Base-by-base conservation (phyloP, 2,888 invertebrate species). In the Epinotia bilunana region DNA sequence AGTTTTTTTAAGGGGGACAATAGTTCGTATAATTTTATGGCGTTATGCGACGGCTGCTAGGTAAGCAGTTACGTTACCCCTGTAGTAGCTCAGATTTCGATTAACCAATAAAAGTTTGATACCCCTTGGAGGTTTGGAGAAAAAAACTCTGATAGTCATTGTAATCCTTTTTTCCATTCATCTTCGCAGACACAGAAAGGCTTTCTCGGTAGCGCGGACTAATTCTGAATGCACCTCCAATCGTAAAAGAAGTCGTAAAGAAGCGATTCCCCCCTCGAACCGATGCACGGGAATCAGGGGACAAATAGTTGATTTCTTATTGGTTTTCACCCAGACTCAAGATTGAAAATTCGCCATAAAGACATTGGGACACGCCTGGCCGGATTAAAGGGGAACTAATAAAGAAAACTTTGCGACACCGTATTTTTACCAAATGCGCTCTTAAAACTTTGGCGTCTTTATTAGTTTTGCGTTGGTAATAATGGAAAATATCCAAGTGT, bases 191-290 rank as follows among this genome's bases (percentile, higher is more conserved):
- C 93, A 93, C 88, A 92, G 86, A 93, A 94, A 93, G 86, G 92
- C 93, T 93, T 87, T 93, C 86, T 86, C 88, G 89, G 84, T 84
- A 87, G 87, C 88, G 86, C 86, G 86, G 87, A 89, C 92, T 93
- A 93, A 94, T 94, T 93, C 88, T 88, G 90, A 93, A 94, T 94
- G 94, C 93, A 94, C 92, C 93, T 93, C 89, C 91, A 93, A 92
- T 93, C 93, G 93, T 94, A 94, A 94, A 94, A 93, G 91, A 88
- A 92, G 92, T 92, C 94, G 93, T 94, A 94, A 94, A 94, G 93
- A 91, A 92, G 83, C 90, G 89, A 88, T 87, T 87, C 60, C 87
- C 91, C 92, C 93, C 90, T 89, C 89, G 85, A 89, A 88, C 89
- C 88, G 90, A 91, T 92, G 93, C 93, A 91, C 91, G 89, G 83